Base-by-base conservation (phyloP, 1,140 invertebrate species). In the Drosophila albomicans region DNA sequence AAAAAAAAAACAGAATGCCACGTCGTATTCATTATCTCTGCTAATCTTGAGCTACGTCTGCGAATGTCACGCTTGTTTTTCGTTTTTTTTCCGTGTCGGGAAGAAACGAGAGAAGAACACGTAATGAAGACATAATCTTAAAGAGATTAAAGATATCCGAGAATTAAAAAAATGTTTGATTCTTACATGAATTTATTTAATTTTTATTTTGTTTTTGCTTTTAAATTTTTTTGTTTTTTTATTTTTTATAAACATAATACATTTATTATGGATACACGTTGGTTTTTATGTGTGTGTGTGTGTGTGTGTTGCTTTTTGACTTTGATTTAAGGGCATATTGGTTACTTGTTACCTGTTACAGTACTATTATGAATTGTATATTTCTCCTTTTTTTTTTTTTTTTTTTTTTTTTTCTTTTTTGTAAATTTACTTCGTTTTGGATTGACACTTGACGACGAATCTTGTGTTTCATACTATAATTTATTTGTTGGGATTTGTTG, bases 211-310 rank as follows among this genome's bases (percentile, higher is more conserved):
- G 78, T 89, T 90, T 85, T 85, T 90, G 75, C 68, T 77, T 88
- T 89, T 89, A 75, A 74, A 75, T 91, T 89, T 90, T 78, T 70
- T 87, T 87, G 82, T 80, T 84, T 82, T 67, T 61, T 72, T 67
- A 64, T 74, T 74, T 75, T 70, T 81, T 91, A 81, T 91, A 89
- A 91, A 91, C 89, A 85, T 91, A 91, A 91, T 91, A 91, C 89
- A 91, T 91, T 91, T 82, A 91, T 91, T 91, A 91, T 87, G 88
- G 88, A 81, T 86, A 62, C 59, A 59, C 48, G 61, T 75, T 78
- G 66, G 65, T 75, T 75, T 74, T 45, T 41, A 10, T 67, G 20
- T 59, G 35, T 68, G 62, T 86, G 20, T 59, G 35, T 68, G 62
- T 86, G 20, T 67, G 20, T 59, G 35, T 68, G 62, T 86, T 38